A percentile compares a stretch with the other conserved stretches of the same genome.
Conservation (phyloP, 2,113 vertebrate species). For the Gymnobelideus leadbeateri region DNA sequence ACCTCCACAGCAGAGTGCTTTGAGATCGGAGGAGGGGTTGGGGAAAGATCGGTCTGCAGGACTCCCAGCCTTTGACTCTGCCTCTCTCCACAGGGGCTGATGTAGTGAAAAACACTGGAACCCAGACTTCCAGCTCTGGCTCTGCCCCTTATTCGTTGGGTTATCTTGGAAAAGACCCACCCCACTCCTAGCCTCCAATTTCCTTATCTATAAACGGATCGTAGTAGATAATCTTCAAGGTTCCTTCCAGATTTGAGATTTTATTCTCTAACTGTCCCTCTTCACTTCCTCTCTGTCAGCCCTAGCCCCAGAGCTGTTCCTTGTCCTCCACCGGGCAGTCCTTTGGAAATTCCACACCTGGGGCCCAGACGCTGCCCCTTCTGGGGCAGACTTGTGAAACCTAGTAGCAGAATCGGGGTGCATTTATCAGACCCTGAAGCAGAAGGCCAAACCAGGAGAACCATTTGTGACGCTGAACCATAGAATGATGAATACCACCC, state of each 20-base stretch:
- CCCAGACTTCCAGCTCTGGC: background rate
- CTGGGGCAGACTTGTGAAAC: background rate
- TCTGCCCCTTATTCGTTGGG: background rate
- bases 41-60: fast-evolving
- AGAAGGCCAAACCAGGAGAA: background rate
- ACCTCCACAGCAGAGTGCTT: background rate
- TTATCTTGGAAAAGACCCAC: background rate
- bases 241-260: background rate
- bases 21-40: background rate
- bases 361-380: background rate
- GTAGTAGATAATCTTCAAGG: background rate
- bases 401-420: background rate
- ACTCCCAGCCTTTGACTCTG: too few relatives aligned
- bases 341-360: background rate
- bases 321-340: background rate
- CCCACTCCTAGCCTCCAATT: too few relatives aligned
- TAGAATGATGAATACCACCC: background rate
- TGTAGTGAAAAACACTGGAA: too few relatives aligned
- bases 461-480: background rate
- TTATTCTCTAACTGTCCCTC: background rate
- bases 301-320: background rate
- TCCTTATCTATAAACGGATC: too few relatives aligned
- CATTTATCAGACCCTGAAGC: background rate
- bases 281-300: background rate
- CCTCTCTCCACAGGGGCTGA: background rate